These are phyloP conservation scores for Oreortyx pictus DNA, from an alignment of 2,797 vertebrate species.

Conservation along the genomic window DNA sequence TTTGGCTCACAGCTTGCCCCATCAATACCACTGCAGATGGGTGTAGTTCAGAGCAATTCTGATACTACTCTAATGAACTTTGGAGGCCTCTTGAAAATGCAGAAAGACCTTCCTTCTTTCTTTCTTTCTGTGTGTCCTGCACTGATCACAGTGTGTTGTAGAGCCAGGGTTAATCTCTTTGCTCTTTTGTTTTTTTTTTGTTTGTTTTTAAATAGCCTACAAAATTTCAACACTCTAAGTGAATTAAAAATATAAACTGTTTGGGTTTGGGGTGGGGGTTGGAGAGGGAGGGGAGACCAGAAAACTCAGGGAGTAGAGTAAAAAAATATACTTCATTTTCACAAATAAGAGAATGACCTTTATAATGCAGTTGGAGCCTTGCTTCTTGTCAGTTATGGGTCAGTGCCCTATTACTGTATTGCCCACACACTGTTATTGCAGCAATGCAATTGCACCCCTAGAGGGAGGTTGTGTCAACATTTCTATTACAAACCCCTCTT, in stretches of 20 bases:
- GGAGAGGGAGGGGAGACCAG: background rate
- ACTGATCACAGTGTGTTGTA: background rate
- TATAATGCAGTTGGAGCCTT: constrained; percentile 56
- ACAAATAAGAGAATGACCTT: constrained; percentile 67
- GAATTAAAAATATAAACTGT: constrained; percentile 16
- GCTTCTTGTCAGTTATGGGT: constrained; percentile 73
- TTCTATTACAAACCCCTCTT: constrained; percentile 79
- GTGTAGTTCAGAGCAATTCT: background rate
- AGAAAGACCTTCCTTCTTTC: background rate
- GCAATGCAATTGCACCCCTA: constrained; percentile 67
- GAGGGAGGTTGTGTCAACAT: constrained; percentile 78
- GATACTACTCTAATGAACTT: background rate
- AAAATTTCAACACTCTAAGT: background rate
- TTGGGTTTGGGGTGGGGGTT: background rate
- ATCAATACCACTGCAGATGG: background rate
- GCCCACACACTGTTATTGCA: constrained; percentile 50
- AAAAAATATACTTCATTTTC: constrained; percentile 22
- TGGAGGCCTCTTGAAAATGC: background rate
- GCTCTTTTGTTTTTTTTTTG: background rate
- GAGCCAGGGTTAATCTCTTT: background rate
- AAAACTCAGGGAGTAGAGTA: constrained; percentile 8
- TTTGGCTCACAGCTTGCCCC: background rate
- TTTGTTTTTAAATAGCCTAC: background rate
- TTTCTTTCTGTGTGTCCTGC: too few relatives aligned
- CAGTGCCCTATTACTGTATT: constrained; percentile 60